phyloP scores from a whole-genome alignment of 2,113 vertebrate genomes.

The Campylomormyrus numenius region DNA sequence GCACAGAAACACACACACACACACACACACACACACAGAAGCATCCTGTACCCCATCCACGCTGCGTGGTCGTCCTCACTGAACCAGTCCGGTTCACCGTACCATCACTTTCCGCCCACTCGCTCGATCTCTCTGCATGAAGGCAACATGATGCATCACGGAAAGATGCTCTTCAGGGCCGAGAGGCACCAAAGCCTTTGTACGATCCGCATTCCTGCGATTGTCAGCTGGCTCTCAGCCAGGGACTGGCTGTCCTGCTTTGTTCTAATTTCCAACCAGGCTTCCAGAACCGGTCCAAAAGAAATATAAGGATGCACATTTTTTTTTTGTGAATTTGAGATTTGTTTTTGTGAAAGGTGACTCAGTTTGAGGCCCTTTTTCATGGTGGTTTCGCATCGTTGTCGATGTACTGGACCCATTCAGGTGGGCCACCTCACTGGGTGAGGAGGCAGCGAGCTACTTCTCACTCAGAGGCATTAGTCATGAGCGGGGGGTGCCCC shows the following conservation, averaged over 20 bases:
- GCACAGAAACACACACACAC: background rate
- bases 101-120: background rate
- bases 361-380: background rate
- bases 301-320: background rate
- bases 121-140: background rate
- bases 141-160: constrained; percentile 1
- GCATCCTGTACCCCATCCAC: background rate
- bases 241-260: constrained; percentile 10
- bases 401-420: background rate
- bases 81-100: background rate
- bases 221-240: background rate
- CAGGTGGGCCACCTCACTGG: background rate
- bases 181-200: constrained; percentile 7
- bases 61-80: background rate
- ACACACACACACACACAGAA: background rate
- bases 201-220: background rate
- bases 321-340: background rate
- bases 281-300: background rate
- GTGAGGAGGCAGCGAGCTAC: background rate
- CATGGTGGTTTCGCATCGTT: background rate
- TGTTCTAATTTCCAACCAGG: background rate
- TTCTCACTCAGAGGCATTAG: background rate
- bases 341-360: background rate
- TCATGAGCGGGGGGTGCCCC: background rate
- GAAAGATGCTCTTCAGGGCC: background rate